These are phyloP conservation scores for Oligia strigilis DNA, from an alignment of 2,888 invertebrate species.

Conservation along the genomic window DNA sequence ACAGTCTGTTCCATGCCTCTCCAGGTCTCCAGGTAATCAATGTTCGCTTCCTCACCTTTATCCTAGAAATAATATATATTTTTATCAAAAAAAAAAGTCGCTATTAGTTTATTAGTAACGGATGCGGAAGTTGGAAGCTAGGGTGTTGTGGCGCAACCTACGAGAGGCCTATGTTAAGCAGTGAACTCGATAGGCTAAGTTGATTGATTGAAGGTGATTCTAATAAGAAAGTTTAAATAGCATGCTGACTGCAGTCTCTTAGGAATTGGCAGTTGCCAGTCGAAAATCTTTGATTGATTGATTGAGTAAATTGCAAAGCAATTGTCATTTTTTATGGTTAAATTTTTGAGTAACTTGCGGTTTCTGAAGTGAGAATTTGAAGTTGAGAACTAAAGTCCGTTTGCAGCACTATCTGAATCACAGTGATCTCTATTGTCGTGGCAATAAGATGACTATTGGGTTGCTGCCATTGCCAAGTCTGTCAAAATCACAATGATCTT, in stretches of 20 bases:
- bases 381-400: too few relatives aligned
- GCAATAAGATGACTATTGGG: too few relatives aligned
- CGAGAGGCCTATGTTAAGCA: background rate
- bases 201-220: background rate
- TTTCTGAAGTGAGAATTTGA: too few relatives aligned
- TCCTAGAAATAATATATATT: conserved; percentile 68
- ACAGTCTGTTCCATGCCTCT: conserved; percentile 94
- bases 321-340: too few relatives aligned
- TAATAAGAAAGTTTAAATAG: background rate
- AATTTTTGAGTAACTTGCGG: too few relatives aligned
- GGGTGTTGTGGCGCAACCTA: background rate
- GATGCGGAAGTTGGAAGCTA: background rate
- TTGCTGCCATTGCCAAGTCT: too few relatives aligned
- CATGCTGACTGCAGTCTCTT: too few relatives aligned
- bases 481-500: background rate
- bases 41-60: conserved; percentile 86
- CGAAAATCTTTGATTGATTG: background rate
- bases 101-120: background rate
- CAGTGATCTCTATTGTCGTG: too few relatives aligned
- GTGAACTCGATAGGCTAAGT: background rate
- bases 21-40: conserved; percentile 94
- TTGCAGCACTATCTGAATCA: too few relatives aligned
- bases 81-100: background rate
- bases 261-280: background rate
- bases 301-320: too few relatives aligned